Base-by-base conservation (phyloP, 2,888 invertebrate species). In the Scaptomyza tumidula region DNA sequence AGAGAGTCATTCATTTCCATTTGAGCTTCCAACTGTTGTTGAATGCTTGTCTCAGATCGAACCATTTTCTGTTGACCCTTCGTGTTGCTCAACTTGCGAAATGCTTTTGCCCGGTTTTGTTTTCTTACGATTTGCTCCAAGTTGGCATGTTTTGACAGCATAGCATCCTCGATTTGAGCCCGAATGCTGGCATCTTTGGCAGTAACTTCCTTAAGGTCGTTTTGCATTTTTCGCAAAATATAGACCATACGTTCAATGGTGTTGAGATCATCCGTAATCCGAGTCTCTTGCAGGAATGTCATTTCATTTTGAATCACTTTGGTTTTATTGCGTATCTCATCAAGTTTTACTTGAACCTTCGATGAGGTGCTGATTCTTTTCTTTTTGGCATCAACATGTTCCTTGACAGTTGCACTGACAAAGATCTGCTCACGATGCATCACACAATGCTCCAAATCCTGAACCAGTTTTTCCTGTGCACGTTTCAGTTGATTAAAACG, bases 381-480 rank as follows among this genome's bases (percentile, higher is more conserved):
- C 92, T 93, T 59, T 91, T 92, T 93, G 39, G 92, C 92, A 14
- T 75, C 69, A 6, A 73, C 91, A 70, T 93, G 94, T 71, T 94
- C 93, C 60, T 93, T 93, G 0, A 94, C 93, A 65, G 94, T 93
- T 0, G 94, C 94, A 35, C 91, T 91, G 35, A 94, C 93, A 53
- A 94, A 93, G 63, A 96, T 95, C 45, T 94, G 93, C 71, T 95
- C 95, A 44, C 95, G 92, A 76, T 95, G 93, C 43, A 93, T 92
- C 3, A 96, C 93, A 75, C 95, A 95, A 78, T 94, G 93, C 71
- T 95, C 94, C 90, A 95, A 92, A 86, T 95, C 95, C 49, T 93
- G 92, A 39, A 95, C 93, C 43, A 92, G 78, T 74, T 90, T 91
- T 43, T 92, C 91, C 66, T 92, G 92, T 0, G 92, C 91, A 1